Evolutionary conservation across 2,113 vertebrate genomes (phyloP).

Genomic region (Ramphastos sulfuratus): DNA sequence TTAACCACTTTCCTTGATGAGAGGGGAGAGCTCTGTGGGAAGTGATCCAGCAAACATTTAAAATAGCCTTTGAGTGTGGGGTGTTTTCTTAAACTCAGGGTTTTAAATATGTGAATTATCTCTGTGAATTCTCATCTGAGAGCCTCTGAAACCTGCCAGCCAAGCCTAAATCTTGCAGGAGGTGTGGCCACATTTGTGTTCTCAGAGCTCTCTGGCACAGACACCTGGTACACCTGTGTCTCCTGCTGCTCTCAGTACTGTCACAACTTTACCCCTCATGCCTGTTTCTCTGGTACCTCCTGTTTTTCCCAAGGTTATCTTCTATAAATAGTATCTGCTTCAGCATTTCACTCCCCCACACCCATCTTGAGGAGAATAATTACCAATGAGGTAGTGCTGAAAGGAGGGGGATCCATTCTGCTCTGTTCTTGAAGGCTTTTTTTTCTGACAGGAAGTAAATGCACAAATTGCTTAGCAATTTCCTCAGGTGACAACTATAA

Average conservation of each 20-base stretch:
- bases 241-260: conserved; percentile 44
- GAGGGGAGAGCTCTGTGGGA: background rate
- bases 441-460: conserved; percentile 6
- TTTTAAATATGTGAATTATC: conserved; percentile 28
- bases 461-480: background rate
- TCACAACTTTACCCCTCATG: conserved; percentile 47
- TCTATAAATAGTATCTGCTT: conserved; percentile 59
- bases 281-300: conserved; percentile 66
- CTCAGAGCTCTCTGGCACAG: conserved; percentile 31
- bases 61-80: background rate
- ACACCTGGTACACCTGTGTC: conserved; percentile 53
- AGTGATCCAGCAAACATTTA: conserved; percentile 11
- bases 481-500: background rate
- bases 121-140: conserved; percentile 5
- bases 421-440: background rate
- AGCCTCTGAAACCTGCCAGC: conserved; percentile 38
- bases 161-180: conserved; percentile 26
- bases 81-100: background rate
- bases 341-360: conserved; percentile 46
- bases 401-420: conserved; percentile 18
- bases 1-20: background rate
- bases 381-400: conserved; percentile 9
- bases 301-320: conserved; percentile 57
- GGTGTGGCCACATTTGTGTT: conserved; percentile 6
- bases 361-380: conserved; percentile 37